These are phyloP conservation scores for Cataglyphis albicans DNA, from an alignment of 2,888 invertebrate species.

Conservation along the genomic window DNA sequence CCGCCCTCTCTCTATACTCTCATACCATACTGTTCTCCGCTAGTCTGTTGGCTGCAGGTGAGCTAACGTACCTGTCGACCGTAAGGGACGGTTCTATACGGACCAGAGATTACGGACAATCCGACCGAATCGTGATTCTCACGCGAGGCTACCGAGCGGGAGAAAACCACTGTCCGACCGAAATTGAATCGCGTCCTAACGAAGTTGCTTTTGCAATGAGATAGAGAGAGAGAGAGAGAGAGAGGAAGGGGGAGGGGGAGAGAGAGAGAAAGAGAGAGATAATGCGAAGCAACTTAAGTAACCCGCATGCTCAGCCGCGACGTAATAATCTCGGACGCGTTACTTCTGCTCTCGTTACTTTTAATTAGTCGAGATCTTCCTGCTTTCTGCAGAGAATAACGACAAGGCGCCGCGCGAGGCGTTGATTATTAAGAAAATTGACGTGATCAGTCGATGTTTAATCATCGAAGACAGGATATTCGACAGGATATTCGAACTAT, in stretches of 20 bases:
- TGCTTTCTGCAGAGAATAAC: not conserved
- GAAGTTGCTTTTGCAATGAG: constrained; percentile 40
- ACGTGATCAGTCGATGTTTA: constrained; percentile 11
- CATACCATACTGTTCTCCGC: constrained; percentile 22
- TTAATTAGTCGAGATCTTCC: constrained; percentile 38
- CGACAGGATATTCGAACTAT: not conserved
- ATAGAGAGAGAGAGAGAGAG: not conserved
- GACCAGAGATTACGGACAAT: constrained; percentile 65
- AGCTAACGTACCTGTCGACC: constrained; percentile 62
- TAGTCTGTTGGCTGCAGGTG: constrained; percentile 65
- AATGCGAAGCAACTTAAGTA: constrained; percentile 52
- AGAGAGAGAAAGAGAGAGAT: not conserved
- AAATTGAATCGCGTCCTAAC: constrained; percentile 52
- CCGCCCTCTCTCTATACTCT: constrained; percentile 48
- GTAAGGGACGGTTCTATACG: constrained; percentile 57
- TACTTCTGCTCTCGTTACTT: constrained; percentile 53
- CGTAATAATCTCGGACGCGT: constrained; percentile 49
- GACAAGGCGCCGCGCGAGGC: not conserved
- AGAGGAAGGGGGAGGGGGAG: too few species aligned
- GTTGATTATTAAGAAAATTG: constrained; percentile 14
- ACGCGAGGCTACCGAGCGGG: constrained; percentile 24
- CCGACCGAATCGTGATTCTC: constrained; percentile 59
- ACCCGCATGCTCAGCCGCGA: constrained; percentile 45
- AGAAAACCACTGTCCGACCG: constrained; percentile 47
- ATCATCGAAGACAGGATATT: not conserved